phyloP scores from a whole-genome alignment of 1,140 invertebrate genomes.

The Caenorhabditis latens region DNA sequence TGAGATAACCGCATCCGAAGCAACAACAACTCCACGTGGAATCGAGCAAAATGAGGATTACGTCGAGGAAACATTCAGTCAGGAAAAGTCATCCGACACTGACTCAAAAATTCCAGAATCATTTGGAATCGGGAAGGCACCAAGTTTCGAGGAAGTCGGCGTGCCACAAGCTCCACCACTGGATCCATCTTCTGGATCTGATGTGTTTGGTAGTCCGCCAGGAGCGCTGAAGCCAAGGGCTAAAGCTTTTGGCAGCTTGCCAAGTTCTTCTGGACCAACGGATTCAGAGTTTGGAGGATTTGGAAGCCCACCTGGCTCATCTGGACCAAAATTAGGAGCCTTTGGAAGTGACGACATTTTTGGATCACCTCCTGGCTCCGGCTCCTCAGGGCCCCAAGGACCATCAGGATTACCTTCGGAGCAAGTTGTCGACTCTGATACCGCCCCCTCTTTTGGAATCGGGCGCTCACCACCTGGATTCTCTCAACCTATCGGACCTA shows the following conservation, averaged over 20 bases:
- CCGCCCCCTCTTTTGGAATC: neutral
- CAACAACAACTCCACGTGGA: neutral
- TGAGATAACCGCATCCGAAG: neutral
- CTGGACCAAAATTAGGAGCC: neutral
- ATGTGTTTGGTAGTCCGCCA: neutral
- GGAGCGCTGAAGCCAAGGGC: neutral
- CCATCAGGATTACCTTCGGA: neutral
- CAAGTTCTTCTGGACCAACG: neutral
- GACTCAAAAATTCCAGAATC: neutral
- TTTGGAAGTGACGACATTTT: neutral
- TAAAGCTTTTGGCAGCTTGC: neutral
- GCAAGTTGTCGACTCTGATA: neutral
- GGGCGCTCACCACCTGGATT: conserved; percentile 13
- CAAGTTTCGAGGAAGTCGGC: neutral
- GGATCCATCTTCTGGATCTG: neutral
- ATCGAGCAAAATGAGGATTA: conserved; percentile 38
- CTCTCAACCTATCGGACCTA: neutral
- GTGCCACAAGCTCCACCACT: neutral
- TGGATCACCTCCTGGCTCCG: neutral
- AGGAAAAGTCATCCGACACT: neutral
- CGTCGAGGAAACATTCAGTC: conserved; percentile 11
- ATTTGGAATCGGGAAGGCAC: neutral
- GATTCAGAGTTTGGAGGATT: neutral
- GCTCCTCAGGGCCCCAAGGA: neutral
- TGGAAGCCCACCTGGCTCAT: neutral